Conservation (phyloP, 1,140 invertebrate genomes). For the Drosophila willistoni region DNA sequence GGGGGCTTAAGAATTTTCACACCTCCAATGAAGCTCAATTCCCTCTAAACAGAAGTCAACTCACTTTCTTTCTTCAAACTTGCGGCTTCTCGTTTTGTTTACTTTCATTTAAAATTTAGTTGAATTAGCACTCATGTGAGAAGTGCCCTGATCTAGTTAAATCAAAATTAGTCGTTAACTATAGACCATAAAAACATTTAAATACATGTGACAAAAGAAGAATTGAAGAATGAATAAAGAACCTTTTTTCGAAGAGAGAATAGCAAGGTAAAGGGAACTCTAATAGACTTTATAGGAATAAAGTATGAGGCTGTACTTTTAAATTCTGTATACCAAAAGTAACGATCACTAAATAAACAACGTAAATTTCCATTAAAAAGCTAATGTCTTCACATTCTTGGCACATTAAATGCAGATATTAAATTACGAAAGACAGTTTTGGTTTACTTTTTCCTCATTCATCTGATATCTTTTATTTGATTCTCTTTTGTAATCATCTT, state of each 20-base stretch:
- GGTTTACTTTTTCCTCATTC: slow-evolving; percentile 8
- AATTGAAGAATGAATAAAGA: background rate
- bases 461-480: slow-evolving; percentile 3
- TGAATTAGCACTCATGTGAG: slow-evolving; percentile 58
- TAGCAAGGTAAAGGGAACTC: too few relatives aligned
- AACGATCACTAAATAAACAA: too few relatives aligned
- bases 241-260: background rate
- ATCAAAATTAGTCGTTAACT: slow-evolving; percentile 14
- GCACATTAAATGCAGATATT: background rate
- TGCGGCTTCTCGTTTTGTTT: slow-evolving; percentile 45
- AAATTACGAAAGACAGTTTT: background rate
- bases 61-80: slow-evolving; percentile 54
- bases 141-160: slow-evolving; percentile 17
- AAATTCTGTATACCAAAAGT: too few relatives aligned
- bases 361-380: too few relatives aligned
- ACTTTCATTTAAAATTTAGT: slow-evolving; percentile 42
- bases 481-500: slow-evolving; percentile 13
- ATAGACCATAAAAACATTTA: slow-evolving; percentile 3
- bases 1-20: slow-evolving; percentile 43
- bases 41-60: background rate
- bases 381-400: background rate
- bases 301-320: too few relatives aligned
- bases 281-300: too few relatives aligned
- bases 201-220: slow-evolving; percentile 8
- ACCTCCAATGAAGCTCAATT: slow-evolving; percentile 22